Conservation (phyloP, 92 coral and sea anemone species). For the Bergia puertoricense region DNA sequence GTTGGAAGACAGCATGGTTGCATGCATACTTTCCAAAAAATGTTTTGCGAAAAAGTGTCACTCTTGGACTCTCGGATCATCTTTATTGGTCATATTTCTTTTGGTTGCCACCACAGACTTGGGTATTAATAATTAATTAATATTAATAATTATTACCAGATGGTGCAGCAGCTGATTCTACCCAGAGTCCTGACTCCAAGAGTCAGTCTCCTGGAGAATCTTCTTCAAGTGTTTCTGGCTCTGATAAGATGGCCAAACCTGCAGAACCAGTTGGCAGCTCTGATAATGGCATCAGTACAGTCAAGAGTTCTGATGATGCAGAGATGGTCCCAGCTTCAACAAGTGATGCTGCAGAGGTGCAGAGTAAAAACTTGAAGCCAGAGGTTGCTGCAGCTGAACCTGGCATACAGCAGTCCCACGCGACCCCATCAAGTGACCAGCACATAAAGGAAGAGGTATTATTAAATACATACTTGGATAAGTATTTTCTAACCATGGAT, state of each 20-base stretch:
- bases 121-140: too few species aligned
- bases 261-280: slow-evolving; percentile 79
- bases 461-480: background rate
- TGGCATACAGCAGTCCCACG: slow-evolving; percentile 16
- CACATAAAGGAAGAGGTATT: slow-evolving; percentile 5
- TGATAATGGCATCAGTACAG: slow-evolving; percentile 60
- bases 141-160: slow-evolving; percentile 25
- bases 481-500: too few species aligned
- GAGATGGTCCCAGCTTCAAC: slow-evolving; percentile 69
- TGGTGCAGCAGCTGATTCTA: slow-evolving; percentile 78
- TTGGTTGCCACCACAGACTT: too few species aligned
- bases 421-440: slow-evolving; percentile 37
- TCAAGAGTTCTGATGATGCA: slow-evolving; percentile 44
- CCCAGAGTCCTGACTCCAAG: slow-evolving; percentile 77
- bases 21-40: too few species aligned
- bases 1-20: too few species aligned
- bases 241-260: slow-evolving; percentile 22
- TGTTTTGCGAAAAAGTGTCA: too few species aligned
- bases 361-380: slow-evolving; percentile 31
- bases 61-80: too few species aligned
- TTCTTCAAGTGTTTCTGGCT: slow-evolving; percentile 16
- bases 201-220: slow-evolving; percentile 39
- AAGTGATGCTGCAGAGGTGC: slow-evolving; percentile 51
- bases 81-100: too few species aligned
- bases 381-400: slow-evolving; percentile 50